A percentile compares a stretch with the other conserved stretches of the same genome.
phyloP scores from a whole-genome alignment of 2,113 vertebrate species.

The Tor tambroides region DNA sequence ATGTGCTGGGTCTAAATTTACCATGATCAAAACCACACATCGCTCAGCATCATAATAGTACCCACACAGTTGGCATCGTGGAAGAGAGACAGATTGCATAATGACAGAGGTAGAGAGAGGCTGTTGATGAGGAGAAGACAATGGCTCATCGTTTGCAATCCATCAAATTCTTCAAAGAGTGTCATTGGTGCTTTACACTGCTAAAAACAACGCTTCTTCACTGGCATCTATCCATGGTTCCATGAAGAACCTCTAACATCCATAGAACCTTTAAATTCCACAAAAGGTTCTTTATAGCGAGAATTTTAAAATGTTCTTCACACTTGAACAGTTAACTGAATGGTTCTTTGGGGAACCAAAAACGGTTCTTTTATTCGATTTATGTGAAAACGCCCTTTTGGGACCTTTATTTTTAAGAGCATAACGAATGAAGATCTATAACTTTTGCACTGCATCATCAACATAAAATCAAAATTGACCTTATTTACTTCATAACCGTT shows the following conservation, averaged over 20 bases:
- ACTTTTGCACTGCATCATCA: background rate
- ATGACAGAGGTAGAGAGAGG: background rate
- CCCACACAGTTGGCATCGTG: slow-evolving; percentile 22
- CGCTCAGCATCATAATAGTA: slow-evolving; percentile 9
- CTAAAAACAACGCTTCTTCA: background rate
- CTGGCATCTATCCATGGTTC: too few relatives aligned
- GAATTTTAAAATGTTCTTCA: too few relatives aligned
- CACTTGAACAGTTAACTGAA: too few relatives aligned
- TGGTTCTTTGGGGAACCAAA: too few relatives aligned
- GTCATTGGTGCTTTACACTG: background rate
- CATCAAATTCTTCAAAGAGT: slow-evolving; percentile 3
- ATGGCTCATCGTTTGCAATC: slow-evolving; percentile 18
- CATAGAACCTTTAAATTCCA: background rate
- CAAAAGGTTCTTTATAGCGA: too few relatives aligned
- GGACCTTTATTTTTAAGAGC: too few relatives aligned
- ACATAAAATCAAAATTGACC: background rate
- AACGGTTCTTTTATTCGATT: too few relatives aligned
- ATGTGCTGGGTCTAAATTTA: slow-evolving; percentile 28
- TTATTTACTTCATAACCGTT: background rate
- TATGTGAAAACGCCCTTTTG: too few relatives aligned
- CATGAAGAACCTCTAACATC: background rate
- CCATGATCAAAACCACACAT: slow-evolving; percentile 36
- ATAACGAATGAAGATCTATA: background rate
- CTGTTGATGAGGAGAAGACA: background rate
- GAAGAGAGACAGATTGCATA: slow-evolving; percentile 39